A percentile compares a stretch with the other conserved stretches of the same genome.
These are phyloP conservation scores for Psammodynastes pulverulentus DNA, from an alignment of 2,113 vertebrate species.

Conservation along the genomic window DNA sequence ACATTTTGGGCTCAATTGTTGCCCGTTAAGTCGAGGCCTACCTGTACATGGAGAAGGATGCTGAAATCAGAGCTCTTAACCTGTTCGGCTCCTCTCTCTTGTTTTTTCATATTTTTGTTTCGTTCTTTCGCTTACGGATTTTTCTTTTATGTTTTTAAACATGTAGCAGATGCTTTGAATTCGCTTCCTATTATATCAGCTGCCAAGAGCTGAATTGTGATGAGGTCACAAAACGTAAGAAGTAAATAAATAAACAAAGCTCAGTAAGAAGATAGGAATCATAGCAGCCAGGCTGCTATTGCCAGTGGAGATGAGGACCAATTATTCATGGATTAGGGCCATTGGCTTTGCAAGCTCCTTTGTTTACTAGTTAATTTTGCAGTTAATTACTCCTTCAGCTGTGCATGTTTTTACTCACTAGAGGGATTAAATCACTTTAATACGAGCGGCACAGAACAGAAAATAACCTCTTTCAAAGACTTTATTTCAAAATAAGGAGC, in stretches of 20 bases:
- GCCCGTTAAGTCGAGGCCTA: no score
- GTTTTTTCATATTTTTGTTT: background rate
- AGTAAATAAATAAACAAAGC: background rate
- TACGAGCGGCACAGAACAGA: background rate
- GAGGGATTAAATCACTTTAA: background rate
- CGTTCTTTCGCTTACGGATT: background rate
- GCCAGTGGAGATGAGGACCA: background rate
- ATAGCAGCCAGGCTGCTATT: background rate
- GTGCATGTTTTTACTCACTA: background rate
- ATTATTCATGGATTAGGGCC: background rate
- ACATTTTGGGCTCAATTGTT: no score
- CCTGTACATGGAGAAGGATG: background rate
- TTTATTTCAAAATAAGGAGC: background rate
- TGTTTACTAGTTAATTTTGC: background rate
- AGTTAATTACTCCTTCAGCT: background rate
- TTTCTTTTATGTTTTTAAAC: background rate
- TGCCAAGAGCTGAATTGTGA: background rate
- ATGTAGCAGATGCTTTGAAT: background rate
- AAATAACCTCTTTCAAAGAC: background rate
- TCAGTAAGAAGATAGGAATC: background rate
- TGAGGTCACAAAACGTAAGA: background rate
- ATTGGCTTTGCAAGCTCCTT: background rate
- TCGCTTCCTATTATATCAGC: background rate
- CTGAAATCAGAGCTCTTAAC: background rate
- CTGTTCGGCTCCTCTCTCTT: background rate